phyloP scores from a whole-genome alignment of 2,113 vertebrate genomes.

The Mobula birostris region DNA sequence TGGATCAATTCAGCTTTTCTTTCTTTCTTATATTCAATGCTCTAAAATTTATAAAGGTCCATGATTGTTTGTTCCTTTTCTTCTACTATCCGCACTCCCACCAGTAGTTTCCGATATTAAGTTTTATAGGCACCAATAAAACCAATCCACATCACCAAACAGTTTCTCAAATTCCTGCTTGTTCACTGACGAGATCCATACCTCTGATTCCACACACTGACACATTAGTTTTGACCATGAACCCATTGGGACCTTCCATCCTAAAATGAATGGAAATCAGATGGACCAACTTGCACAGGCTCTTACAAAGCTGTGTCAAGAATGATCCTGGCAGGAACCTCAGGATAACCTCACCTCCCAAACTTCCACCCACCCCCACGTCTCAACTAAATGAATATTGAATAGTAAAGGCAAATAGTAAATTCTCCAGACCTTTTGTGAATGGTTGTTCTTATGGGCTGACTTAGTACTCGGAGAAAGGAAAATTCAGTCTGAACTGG shows the following conservation, averaged over 20 bases:
- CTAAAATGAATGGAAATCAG: not conserved
- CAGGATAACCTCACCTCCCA: not conserved
- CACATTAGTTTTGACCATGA: not conserved
- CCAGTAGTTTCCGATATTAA: no score
- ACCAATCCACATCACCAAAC: not conserved
- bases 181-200: not conserved
- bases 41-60: not conserved
- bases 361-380: not conserved
- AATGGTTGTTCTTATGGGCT: not conserved
- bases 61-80: not conserved
- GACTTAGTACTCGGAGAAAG: not conserved
- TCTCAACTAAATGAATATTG: not conserved
- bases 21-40: no score
- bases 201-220: not conserved
- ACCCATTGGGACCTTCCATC: not conserved
- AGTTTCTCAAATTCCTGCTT: not conserved
- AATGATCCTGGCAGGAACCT: not conserved
- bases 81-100: not conserved
- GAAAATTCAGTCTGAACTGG: not conserved
- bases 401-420: not conserved
- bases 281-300: not conserved
- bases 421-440: no score
- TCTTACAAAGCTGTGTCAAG: not conserved
- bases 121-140: not conserved
- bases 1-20: no score